Percentiles rank a stretch among this genome's conserved stretches.
phyloP scores from a whole-genome alignment of 2,113 vertebrate genomes.

The Elanoides forficatus region DNA sequence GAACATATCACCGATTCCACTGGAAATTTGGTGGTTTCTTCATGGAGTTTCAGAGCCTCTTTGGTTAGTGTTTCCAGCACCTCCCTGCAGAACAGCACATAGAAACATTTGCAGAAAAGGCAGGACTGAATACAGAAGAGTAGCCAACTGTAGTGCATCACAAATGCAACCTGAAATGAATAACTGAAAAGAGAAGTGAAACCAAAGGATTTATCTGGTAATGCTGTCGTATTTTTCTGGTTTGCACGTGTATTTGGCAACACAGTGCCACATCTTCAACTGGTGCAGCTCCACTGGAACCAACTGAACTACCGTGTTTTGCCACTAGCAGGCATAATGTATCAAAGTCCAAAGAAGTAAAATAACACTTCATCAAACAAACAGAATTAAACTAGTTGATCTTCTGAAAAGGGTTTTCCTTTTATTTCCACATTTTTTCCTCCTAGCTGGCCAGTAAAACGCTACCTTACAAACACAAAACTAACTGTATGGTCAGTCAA shows the following conservation, averaged over 20 bases:
- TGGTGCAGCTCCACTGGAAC: neutral
- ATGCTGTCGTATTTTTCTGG: neutral
- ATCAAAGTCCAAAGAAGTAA: neutral
- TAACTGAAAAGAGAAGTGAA: neutral
- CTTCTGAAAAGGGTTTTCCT: neutral
- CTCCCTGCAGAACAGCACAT: conserved; percentile 8
- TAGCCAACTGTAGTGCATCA: neutral
- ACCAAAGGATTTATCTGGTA: neutral
- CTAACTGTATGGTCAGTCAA: neutral
- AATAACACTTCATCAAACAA: neutral
- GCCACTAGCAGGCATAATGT: neutral
- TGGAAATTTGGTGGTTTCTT: conserved; percentile 21
- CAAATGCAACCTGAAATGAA: neutral
- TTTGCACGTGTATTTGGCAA: neutral
- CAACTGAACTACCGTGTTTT: neutral
- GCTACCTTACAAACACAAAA: neutral
- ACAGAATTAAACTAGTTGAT: neutral
- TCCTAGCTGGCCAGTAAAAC: neutral
- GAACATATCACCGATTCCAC: conserved; percentile 6
- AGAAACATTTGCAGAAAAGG: neutral
- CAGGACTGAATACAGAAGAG: neutral
- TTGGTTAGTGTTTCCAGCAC: conserved; percentile 1
- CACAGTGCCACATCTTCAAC: neutral
- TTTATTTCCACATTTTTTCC: neutral
- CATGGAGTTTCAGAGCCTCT: conserved; percentile 5